phyloP scores from a whole-genome alignment of 2,797 vertebrate genomes.

The Agapornis canus region DNA sequence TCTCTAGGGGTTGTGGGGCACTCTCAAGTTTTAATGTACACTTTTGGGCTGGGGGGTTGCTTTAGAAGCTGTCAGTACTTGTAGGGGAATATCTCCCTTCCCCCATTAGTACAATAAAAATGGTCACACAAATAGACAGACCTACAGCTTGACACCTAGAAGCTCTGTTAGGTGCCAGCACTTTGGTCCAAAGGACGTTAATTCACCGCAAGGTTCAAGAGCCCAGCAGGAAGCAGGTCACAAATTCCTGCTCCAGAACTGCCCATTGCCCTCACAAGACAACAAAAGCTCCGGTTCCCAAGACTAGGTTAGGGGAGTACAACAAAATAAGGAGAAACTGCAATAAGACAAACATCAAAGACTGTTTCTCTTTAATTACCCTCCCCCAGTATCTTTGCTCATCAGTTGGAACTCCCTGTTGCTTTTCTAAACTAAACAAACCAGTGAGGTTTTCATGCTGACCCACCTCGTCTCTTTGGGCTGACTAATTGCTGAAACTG shows the following conservation, averaged over 20 bases:
- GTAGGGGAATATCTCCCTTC: not conserved
- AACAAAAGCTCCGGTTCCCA: conserved; percentile 1
- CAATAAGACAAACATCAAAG: conserved; percentile 46
- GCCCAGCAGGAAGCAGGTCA: not conserved
- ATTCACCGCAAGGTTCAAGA: not conserved
- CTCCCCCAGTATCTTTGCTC: conserved; percentile 23
- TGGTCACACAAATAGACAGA: not conserved
- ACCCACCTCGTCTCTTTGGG: conserved; percentile 32
- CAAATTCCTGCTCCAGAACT: not conserved
- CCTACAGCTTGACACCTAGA: not conserved
- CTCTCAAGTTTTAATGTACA: not conserved
- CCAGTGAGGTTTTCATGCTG: conserved; percentile 26
- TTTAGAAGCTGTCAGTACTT: not conserved
- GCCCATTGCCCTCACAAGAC: not conserved
- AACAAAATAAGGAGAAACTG: conserved; percentile 2
- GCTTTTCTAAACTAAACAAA: conserved; percentile 58
- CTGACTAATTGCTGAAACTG: conserved; percentile 62
- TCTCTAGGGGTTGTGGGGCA: not conserved
- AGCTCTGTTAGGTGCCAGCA: not conserved
- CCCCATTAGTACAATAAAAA: not conserved
- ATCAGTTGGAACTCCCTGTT: conserved; percentile 59
- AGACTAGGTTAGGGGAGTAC: not conserved
- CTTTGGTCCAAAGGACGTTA: not conserved
- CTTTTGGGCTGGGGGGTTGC: not conserved
- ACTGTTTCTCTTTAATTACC: conserved; percentile 72